Percentiles rank a stretch among this genome's conserved stretches.
phyloP scores from a whole-genome alignment of 2,888 invertebrate species.

The Spialia ferax region DNA sequence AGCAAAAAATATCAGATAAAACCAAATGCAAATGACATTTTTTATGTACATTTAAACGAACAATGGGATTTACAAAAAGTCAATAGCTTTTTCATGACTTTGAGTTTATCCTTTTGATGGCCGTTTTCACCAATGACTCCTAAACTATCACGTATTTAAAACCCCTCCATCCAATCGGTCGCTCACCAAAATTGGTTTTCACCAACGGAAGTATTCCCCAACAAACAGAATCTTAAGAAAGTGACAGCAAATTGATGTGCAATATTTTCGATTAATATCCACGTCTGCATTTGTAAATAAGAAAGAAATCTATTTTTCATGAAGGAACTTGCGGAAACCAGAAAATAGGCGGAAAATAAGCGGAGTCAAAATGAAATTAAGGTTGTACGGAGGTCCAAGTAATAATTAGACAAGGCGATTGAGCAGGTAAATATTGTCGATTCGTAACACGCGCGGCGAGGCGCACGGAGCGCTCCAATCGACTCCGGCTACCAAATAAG shows the following conservation, averaged over 20 bases:
- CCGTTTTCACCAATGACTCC: too few species aligned
- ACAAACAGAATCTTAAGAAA: too few species aligned
- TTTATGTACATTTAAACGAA: slow-evolving; percentile 1
- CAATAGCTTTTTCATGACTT: slow-evolving; percentile 7
- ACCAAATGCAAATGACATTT: slow-evolving; percentile 15
- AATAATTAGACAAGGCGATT: slow-evolving; percentile 73
- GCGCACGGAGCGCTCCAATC: slow-evolving; percentile 69
- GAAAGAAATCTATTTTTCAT: not conserved
- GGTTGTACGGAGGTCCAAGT: slow-evolving; percentile 59
- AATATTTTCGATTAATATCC: too few species aligned
- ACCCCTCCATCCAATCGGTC: too few species aligned
- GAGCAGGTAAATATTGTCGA: slow-evolving; percentile 70
- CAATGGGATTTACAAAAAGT: slow-evolving; percentile 14
- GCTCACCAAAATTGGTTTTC: too few species aligned
- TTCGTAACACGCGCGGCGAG: slow-evolving; percentile 70
- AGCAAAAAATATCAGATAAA: slow-evolving; percentile 18
- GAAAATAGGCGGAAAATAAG: not conserved
- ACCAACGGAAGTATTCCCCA: too few species aligned
- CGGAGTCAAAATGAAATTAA: slow-evolving; percentile 5
- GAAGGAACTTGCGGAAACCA: not conserved
- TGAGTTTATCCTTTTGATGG: not conserved
- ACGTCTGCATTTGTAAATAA: too few species aligned
- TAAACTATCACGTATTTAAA: too few species aligned
- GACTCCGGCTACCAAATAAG: slow-evolving; percentile 76
- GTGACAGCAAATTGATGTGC: too few species aligned